A percentile compares a stretch with the other conserved stretches of the same genome.
Evolutionary conservation across 2,797 vertebrate genomes (phyloP).

Genomic region (Coregonus ussuriensis): DNA sequence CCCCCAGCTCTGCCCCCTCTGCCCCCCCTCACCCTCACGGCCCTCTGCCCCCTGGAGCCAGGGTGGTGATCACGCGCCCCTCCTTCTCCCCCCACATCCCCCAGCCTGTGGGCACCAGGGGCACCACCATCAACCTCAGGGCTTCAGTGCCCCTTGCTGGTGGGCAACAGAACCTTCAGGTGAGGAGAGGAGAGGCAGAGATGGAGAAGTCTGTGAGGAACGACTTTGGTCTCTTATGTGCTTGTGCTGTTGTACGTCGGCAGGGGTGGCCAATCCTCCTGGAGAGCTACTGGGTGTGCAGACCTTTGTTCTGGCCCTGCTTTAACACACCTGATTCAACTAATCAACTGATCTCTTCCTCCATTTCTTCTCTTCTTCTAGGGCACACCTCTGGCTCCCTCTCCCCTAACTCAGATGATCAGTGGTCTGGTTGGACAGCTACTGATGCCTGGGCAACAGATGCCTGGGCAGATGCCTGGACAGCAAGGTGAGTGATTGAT

Average conservation of each 20-base stretch:
- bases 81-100: conserved; percentile 67
- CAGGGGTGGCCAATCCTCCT: no score
- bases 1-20: conserved; percentile 26
- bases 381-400: conserved; percentile 63
- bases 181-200: conserved; percentile 24
- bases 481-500: conserved; percentile 72
- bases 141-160: conserved; percentile 66
- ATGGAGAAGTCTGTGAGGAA: not conserved
- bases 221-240: not conserved
- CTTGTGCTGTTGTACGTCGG: not conserved
- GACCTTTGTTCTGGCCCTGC: no score
- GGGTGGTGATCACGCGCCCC: conserved; percentile 83
- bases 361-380: conserved; percentile 42
- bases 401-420: conserved; percentile 86
- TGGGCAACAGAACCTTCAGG: conserved; percentile 65
- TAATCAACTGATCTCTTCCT: no score
- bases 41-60: conserved; percentile 71
- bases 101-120: conserved; percentile 38
- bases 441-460: conserved; percentile 75
- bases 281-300: no score
- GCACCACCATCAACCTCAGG: conserved; percentile 65
- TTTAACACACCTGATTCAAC: no score
- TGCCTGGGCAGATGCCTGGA: conserved; percentile 46
- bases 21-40: conserved; percentile 11
- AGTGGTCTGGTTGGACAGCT: conserved; percentile 86